Conservation (phyloP, 2,888 invertebrate genomes). For the Leucoptera coffeella region DNA sequence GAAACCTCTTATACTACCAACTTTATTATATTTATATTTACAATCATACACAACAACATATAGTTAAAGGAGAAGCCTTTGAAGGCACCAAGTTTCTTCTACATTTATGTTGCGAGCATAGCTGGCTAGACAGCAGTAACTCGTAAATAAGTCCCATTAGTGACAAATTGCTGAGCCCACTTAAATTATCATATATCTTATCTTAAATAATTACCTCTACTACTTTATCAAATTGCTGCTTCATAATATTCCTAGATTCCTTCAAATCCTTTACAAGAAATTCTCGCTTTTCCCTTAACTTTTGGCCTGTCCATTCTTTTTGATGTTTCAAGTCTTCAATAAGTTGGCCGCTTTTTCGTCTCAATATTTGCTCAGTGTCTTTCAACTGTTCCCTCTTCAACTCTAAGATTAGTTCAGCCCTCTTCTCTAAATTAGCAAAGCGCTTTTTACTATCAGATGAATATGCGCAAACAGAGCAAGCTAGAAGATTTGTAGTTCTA, state of each 20-base stretch:
- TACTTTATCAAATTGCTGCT: conserved; percentile 66
- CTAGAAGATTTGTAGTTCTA: conserved; percentile 12
- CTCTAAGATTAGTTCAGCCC: conserved; percentile 40
- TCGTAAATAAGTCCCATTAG: too few species aligned
- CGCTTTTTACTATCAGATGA: conserved; percentile 32
- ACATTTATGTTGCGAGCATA: too few species aligned
- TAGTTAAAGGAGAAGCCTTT: too few species aligned
- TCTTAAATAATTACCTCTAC: conserved; percentile 70
- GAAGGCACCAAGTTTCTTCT: too few species aligned
- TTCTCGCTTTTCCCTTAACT: conserved; percentile 53
- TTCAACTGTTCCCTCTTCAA: conserved; percentile 57
- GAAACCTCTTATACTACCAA: background rate
- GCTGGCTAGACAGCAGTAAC: too few species aligned
- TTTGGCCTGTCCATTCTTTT: conserved; percentile 31
- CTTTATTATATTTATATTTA: too few species aligned
- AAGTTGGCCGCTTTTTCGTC: conserved; percentile 29
- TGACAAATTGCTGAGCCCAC: too few species aligned
- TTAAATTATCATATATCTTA: too few species aligned
- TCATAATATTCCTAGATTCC: conserved; percentile 64
- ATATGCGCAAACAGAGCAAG: conserved; percentile 20
- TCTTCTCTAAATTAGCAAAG: conserved; percentile 32
- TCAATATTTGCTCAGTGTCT: conserved; percentile 49
- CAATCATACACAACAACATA: too few species aligned
- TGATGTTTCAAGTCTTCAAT: conserved; percentile 39
- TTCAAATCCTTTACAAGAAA: conserved; percentile 63